Base-by-base conservation (phyloP, 2,113 vertebrate genomes). In the Oreochromis niloticus region DNA sequence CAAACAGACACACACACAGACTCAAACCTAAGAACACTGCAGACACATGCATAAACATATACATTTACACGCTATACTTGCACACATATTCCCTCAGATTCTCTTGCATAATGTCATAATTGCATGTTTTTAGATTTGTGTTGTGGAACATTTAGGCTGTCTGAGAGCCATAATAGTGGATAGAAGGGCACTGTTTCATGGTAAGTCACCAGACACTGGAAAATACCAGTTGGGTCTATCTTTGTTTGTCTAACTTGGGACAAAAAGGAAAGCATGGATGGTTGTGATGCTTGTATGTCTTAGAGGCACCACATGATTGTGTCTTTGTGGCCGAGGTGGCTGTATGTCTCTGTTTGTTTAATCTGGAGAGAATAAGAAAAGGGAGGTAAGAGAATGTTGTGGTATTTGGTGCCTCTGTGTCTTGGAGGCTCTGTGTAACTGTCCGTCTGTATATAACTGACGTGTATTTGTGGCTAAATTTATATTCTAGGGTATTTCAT, bases 311-410 rank as follows among this genome's bases (percentile, higher is more conserved):
- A 89, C 91, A 93, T 91, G 87, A 87, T 91, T 94, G 86, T 88
- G 90, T 88, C 82, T 83, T 81, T 88, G 85, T 86, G 91, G 82
- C 36, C 3, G 2, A 84, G 80, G 59, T 89, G 83, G 80, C 87
- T 90, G 87, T 83, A 85, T 78, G 91, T 94, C 91, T 94, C 75
- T 91, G 88, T 94, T 94, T 94, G 88, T 94, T 90, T 92, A 89
- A 87, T 80, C 81, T 86, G 27, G 59, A 46, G 80, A 73, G 86
- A 63, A 84, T 85, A 89, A 89, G 82, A 89, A 87, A 83, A 75
- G 84, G 73, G 87, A 86, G 87, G 78, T 80, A 43, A 59, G 81
- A 75, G 56, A 82, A 78, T 88, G 84, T 88, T 59, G 82, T 88
- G 80, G 68, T 78, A 61, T 85, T 81, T 89, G 91, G 88, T 90